A percentile compares a stretch with the other conserved stretches of the same genome.
Conservation (phyloP, 2,113 vertebrate species). For the Sterna hirundo region DNA sequence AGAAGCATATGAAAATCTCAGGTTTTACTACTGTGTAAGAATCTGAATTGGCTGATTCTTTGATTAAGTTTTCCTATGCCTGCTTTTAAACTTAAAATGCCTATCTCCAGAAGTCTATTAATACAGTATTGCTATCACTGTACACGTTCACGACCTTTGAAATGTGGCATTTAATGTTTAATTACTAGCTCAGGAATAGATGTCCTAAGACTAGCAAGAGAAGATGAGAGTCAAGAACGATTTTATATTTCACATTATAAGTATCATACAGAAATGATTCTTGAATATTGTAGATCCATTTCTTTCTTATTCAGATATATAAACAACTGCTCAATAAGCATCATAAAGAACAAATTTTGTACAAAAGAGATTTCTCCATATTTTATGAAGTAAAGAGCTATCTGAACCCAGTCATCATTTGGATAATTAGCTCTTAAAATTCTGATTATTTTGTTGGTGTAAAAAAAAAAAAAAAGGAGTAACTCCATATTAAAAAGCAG, state of each 20-base stretch:
- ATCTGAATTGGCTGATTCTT: neutral
- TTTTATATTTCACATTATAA: neutral
- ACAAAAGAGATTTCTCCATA: neutral
- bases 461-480: neutral
- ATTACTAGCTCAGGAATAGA: neutral
- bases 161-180: neutral
- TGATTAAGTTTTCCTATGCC: neutral
- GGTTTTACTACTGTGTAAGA: neutral
- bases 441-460: neutral
- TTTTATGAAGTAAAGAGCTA: neutral
- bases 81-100: neutral
- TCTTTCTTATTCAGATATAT: neutral
- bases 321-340: neutral
- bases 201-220: neutral
- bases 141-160: neutral
- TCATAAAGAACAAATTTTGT: neutral
- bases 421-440: neutral
- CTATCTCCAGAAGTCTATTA: neutral
- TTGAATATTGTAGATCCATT: neutral
- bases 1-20: neutral
- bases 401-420: neutral
- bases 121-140: neutral
- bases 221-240: neutral
- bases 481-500: neutral
- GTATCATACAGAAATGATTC: neutral